These are phyloP conservation scores for Tragelaphus strepsiceros DNA, from an alignment of 2,113 vertebrate species.

Conservation along the genomic window DNA sequence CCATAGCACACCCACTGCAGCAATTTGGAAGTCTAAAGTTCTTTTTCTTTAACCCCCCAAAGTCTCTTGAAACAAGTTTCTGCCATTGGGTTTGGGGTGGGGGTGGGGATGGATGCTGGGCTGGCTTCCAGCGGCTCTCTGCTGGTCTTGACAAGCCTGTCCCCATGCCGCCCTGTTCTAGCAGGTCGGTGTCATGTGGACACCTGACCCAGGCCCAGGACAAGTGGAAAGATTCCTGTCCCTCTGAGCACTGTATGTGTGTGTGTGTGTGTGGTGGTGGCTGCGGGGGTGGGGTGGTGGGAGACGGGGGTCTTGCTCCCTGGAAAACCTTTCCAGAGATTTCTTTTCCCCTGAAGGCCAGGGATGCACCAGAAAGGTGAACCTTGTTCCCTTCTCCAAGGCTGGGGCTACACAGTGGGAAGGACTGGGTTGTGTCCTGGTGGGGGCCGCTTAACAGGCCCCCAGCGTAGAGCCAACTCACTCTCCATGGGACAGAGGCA, in stretches of 20 bases:
- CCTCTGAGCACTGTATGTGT: neutral
- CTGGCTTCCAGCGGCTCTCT: neutral
- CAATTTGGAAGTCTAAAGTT: neutral
- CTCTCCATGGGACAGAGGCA: neutral
- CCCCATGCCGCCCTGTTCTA: neutral
- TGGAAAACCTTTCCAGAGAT: neutral
- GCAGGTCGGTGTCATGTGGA: neutral
- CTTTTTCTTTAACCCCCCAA: neutral
- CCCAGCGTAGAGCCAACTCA: neutral
- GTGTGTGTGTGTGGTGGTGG: neutral
- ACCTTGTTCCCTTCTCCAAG: neutral
- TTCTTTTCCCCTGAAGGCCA: neutral
- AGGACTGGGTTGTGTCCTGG: neutral
- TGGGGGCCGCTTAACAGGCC: neutral
- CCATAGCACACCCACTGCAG: neutral
- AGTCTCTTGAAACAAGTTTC: neutral
- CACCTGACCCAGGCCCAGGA: neutral
- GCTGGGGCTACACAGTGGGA: neutral
- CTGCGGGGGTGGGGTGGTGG: fast-evolving
- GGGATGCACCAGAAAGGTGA: neutral
- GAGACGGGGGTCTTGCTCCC: neutral
- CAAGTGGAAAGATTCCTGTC: neutral
- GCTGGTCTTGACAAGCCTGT: neutral
- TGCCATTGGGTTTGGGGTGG: neutral
- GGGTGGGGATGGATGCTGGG: neutral